Base-by-base conservation (phyloP, 2,113 vertebrate genomes). In the Ascaphus truei region DNA sequence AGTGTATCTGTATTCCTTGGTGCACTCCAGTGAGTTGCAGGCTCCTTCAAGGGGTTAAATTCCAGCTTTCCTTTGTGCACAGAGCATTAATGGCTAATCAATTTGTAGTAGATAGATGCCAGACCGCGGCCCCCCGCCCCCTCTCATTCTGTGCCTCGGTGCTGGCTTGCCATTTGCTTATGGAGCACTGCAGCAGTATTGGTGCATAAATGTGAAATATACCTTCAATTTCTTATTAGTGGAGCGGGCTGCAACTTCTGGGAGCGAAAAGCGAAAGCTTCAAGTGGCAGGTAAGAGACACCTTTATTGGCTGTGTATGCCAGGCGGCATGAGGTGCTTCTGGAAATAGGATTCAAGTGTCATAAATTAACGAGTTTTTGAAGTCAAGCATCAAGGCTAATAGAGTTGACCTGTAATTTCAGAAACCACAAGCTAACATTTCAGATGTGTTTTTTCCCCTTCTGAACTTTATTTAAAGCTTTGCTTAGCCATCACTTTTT, bases 391-490 rank as follows among this genome's bases (percentile, higher is more conserved):
- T 81, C 62, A 73, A 72, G 62, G 57, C 29, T 84, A 85, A 77
- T 82, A 80, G 72, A 80, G 57, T 83, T 84, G 73, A 76, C 73
- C 76, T 84, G 67, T 77, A 72, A 78, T 83, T 84, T 84, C 57
- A 65, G 76, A 81, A 81, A 74, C 74, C 69, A 73, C 58, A 60
- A 13, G 29, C 65, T 77, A 77, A 80, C 58, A 26, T 72, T 79
- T 78, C 57, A 77, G 45, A 73, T 34, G 39, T 50, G 18, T 20
- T 45, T 47, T 20, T 80, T 82, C 79, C 36, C 47, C 64, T 82
- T 78, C 68, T 56, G 77, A 81, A 81, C 62, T 83, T 80, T 79
- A 77, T 80, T 77, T 83, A 77, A 82, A 83, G 64, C 65, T 77
- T 58, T 81, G 41, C 77, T 80, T 80, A 79, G 61, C 68, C 73